Percentiles rank a stretch among this genome's conserved stretches.
These are phyloP conservation scores for Cephus rjabovi DNA, from an alignment of 2,888 invertebrate species.

Conservation along the genomic window DNA sequence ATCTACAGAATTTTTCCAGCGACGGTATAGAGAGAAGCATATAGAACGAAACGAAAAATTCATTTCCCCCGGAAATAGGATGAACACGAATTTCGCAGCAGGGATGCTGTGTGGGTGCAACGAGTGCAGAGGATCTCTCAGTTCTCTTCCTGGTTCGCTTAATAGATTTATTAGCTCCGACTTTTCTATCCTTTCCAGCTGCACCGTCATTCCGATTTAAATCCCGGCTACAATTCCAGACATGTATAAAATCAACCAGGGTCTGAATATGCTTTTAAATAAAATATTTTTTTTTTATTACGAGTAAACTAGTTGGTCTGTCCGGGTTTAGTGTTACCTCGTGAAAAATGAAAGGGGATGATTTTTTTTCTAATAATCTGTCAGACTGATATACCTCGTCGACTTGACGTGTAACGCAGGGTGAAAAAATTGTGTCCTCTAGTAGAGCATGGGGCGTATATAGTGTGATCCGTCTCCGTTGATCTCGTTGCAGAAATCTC, in stretches of 20 bases:
- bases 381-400: background rate
- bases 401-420: background rate
- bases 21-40: background rate
- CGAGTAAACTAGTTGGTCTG: background rate
- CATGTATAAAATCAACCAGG: background rate
- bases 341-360: background rate
- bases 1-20: background rate
- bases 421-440: background rate
- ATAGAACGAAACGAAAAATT: background rate
- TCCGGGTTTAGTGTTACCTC: background rate
- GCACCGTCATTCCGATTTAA: background rate
- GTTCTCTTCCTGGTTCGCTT: background rate
- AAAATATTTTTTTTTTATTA: background rate
- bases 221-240: background rate
- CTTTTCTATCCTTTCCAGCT: background rate
- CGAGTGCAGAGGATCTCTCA: background rate
- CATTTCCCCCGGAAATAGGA: background rate
- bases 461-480: background rate
- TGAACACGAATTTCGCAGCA: background rate
- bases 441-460: background rate
- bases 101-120: background rate
- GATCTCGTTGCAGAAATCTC: background rate
- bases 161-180: background rate
- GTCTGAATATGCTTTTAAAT: background rate
- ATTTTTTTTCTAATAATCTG: background rate